phyloP scores from a whole-genome alignment of 35 echinoderm and acorn worm species.

The Eucidaris tribuloides region DNA sequence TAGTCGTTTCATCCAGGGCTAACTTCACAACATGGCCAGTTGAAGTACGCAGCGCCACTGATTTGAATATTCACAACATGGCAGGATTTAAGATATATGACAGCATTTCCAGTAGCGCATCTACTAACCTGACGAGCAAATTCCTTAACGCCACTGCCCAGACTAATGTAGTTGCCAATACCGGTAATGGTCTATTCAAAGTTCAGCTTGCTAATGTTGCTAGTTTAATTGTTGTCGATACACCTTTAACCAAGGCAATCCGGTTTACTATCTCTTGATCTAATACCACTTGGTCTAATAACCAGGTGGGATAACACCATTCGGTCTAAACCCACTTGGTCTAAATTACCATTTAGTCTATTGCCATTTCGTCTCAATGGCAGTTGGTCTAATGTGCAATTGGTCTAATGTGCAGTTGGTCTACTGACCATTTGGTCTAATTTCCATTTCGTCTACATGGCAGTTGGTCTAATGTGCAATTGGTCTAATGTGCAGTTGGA shows the following conservation, averaged over 20 bases:
- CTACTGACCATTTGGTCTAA: too few relatives aligned
- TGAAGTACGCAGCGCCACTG: conserved; percentile 4
- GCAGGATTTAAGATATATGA: conserved; percentile 49
- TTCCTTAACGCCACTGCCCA: conserved; percentile 23
- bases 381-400: too few relatives aligned
- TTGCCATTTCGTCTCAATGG: too few relatives aligned
- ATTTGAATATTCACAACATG: conserved; percentile 40
- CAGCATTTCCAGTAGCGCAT: conserved; percentile 21
- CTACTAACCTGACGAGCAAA: conserved; percentile 10
- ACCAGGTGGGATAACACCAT: too few relatives aligned
- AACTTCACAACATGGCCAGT: conserved; percentile 23
- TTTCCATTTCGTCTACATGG: too few relatives aligned
- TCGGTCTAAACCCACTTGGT: too few relatives aligned
- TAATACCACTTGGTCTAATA: too few relatives aligned
- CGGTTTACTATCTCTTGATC: too few relatives aligned
- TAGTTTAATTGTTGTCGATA: neutral
- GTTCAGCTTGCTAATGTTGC: neutral
- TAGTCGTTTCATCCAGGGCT: conserved; percentile 32
- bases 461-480: too few relatives aligned
- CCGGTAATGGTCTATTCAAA: conserved; percentile 34
- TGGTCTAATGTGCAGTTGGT: too few relatives aligned
- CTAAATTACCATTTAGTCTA: too few relatives aligned
- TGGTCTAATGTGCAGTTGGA: too few relatives aligned
- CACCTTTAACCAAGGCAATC: neutral
- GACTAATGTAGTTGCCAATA: conserved; percentile 16